Base-by-base conservation (phyloP, 1,140 invertebrate genomes). In the Drosophila biarmipes region DNA sequence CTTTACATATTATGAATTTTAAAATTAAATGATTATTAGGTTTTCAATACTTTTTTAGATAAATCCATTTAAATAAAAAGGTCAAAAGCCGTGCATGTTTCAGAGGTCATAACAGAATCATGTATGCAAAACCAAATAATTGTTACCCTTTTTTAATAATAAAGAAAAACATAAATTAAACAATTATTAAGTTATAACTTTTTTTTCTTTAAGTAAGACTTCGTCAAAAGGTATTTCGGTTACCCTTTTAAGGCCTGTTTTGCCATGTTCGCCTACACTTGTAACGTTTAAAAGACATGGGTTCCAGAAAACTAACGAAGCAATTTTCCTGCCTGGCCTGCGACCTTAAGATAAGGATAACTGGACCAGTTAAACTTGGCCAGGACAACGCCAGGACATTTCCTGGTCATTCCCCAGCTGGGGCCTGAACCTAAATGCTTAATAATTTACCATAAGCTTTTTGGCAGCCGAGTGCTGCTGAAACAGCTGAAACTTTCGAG, bases 371-470 rank as follows among this genome's bases (percentile, higher is more conserved):
- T 15, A 17, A 37, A 21, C 14, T 21, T 12, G 15, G 38, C 53
- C 53, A 29, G 29, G 34, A 59, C 46, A 59, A 21, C 21, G 61
- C 31, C 61, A 49, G 35, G 19, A 68, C 31, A 55, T 46, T 71
- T 69, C 55, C 27, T 56, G 64, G 67, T 14, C 51, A 69, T 69
- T 55, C 27, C 63, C 42, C 34, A 8, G 63, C 14, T 14, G 17
- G 31, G 21, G 34, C 42, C 17, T 34, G 35, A 38, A 34, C 57
- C 21, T 59, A 48, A 56, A 64, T 67, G 68, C 49, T 43, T 49
- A 75, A 81, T 61, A 37, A 77, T 58, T 55, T 77, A 49, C 14
- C 57, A 57, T 54, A 58, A 82, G 67, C 49, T 73, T 67, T 61
- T 62, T 46, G 45, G 37, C 51, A 49, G 43, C 34, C 31, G 35